Evolutionary conservation across 1,140 invertebrate species (phyloP), one percentile per base, ranked within the genome.

Genomic region (Procambarus virginalis): DNA sequence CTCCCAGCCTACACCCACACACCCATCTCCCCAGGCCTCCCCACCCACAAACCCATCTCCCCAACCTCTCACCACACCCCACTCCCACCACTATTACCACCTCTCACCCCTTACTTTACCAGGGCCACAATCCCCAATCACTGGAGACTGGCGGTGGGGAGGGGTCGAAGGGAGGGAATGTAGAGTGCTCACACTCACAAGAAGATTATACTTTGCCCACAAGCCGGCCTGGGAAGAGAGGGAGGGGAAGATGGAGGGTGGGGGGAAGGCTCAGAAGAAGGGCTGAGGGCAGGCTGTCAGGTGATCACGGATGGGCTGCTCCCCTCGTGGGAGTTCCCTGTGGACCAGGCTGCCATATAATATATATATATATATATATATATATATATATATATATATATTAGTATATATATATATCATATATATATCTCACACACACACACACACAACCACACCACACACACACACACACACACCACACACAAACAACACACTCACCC

Each of bases 151-250:
- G 58, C 58, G 64, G 77, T 80, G 78, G 85, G 85, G 51, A 55
- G 51, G 51, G 51, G 51, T 0, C 1, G 5, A 8, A 55, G 51
- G 12, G 51, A 5, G 51, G 51, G 51, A 55, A 55, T 1, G 51
- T 8, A 12, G 12, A 55, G 51, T 55, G 77, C 78, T 87, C 58
- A 77, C 85, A 87, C 81, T 87, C 85, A 87, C 81, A 87, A 87
- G 85, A 87, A 87, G 85, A 87, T 87, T 87, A 87, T 80, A 73
- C 78, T 51, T 87, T 78, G 60, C 85, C 64, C 77, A 80, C n/a
- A 87, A 77, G 85, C 85, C 78, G 85, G 64, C 60, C 80, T 46
- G 60, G 81, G 17, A 10, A 45, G 46, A 34, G 22, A 34, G 55
- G 10, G 3, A 58, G 80, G n/a, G 60, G 34, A 55, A 46, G 46